Conservation (phyloP, 1,140 invertebrate genomes). For the Anadara kagoshimensis region DNA sequence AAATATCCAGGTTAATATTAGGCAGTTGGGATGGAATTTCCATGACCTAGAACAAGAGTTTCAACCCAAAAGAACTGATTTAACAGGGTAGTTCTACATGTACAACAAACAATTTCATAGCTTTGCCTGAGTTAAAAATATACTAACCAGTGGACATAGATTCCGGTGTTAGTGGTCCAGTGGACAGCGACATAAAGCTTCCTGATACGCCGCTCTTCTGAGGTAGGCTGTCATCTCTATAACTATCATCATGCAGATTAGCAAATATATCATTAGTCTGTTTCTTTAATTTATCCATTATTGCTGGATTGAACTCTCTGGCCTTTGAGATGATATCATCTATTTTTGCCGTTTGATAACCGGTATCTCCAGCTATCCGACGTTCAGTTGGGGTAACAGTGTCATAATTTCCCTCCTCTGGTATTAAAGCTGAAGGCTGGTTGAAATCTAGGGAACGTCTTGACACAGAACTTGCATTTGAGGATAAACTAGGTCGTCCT, state of each 20-base stretch:
- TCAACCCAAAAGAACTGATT: too few relatives aligned
- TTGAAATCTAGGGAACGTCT: constrained; percentile 21
- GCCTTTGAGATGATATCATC: constrained; percentile 26
- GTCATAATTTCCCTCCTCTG: constrained; percentile 9
- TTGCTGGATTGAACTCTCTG: constrained; percentile 21
- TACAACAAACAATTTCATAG: too few relatives aligned
- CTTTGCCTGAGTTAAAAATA: not conserved
- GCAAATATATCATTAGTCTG: constrained; percentile 41
- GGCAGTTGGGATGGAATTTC: too few relatives aligned
- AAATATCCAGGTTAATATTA: too few relatives aligned
- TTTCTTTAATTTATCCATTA: constrained; percentile 28
- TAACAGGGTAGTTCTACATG: too few relatives aligned
- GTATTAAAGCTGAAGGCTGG: constrained; percentile 1
- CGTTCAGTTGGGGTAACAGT: not conserved
- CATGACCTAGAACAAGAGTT: too few relatives aligned
- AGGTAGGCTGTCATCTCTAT: not conserved
- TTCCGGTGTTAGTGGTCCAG: constrained; percentile 25
- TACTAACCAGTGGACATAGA: constrained; percentile 37
- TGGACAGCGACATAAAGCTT: constrained; percentile 8
- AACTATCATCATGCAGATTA: constrained; percentile 20
- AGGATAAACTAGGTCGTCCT: constrained; percentile 29
- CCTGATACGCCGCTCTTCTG: constrained; percentile 12
- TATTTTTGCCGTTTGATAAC: constrained; percentile 29
- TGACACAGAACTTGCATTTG: constrained; percentile 29
- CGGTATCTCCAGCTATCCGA: constrained; percentile 16